Conservation (phyloP, 2,888 invertebrate species). For the Oithona nana region DNA sequence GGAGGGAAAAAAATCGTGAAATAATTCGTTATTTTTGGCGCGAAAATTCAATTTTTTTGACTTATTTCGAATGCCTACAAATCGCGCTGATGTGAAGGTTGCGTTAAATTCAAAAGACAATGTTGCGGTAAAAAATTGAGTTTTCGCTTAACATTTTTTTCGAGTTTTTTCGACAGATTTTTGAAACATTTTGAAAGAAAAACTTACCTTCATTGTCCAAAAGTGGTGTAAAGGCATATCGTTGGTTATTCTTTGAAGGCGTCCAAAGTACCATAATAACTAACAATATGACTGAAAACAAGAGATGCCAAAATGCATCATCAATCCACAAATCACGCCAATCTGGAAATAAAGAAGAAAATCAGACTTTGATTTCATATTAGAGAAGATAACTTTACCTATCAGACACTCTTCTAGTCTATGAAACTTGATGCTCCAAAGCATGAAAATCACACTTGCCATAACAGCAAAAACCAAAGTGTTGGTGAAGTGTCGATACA, state of each 20-base stretch:
- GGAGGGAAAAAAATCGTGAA: no score
- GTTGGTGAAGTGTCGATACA: conserved; percentile 66
- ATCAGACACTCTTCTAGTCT: conserved; percentile 23
- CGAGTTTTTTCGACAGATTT: no score
- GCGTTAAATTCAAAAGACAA: no score
- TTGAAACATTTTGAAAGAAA: no score
- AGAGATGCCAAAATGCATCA: conserved; percentile 83
- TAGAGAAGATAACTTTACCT: no score
- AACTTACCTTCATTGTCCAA: conserved; percentile 41
- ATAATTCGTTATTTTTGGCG: no score
- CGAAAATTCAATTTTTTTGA: no score
- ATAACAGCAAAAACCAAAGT: conserved; percentile 74
- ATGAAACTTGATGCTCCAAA: conserved; percentile 71
- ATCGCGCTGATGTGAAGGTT: no score
- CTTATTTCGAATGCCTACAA: no score
- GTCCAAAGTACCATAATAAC: conserved; percentile 90
- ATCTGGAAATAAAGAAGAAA: conserved; percentile 30
- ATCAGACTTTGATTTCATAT: background rate
- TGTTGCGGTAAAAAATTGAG: no score
- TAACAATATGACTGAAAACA: conserved; percentile 65
- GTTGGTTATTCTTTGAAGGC: conserved; percentile 84
- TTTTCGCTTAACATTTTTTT: no score
- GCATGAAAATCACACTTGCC: conserved; percentile 77
- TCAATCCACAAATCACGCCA: conserved; percentile 89
- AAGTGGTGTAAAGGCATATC: conserved; percentile 75